Conservation (phyloP, 2,797 vertebrate genomes). For the Otolemur crassicaudatus region DNA sequence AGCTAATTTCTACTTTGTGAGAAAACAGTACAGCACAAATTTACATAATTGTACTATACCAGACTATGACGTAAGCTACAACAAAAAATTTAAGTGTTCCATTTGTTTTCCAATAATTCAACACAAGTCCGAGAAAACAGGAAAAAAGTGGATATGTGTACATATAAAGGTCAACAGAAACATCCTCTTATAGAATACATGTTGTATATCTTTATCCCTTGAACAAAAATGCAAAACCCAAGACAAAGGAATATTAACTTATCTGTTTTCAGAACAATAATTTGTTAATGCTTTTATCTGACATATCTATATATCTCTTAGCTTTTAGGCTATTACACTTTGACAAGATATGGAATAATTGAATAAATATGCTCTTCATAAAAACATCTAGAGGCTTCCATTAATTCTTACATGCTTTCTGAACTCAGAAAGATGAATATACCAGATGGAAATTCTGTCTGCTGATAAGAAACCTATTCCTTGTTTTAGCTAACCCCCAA, state of each 20-base stretch:
- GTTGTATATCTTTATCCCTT: background rate
- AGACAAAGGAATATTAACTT: slow-evolving; percentile 50
- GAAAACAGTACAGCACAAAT: slow-evolving; percentile 30
- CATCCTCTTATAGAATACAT: background rate
- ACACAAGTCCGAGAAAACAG: background rate
- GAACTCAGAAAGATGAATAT: slow-evolving; percentile 52
- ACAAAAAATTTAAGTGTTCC: slow-evolving; percentile 26
- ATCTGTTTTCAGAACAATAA: slow-evolving; percentile 33
- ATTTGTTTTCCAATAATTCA: slow-evolving; percentile 45
- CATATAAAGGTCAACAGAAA: slow-evolving; percentile 27
- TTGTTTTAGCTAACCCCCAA: slow-evolving; percentile 34
- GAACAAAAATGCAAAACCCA: slow-evolving; percentile 62
- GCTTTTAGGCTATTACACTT: background rate
- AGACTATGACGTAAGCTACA: background rate
- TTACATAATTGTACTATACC: slow-evolving; percentile 6
- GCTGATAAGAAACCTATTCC: background rate
- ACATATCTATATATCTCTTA: slow-evolving; percentile 45
- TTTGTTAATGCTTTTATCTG: slow-evolving; percentile 50
- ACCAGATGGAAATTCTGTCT: background rate
- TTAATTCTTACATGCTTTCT: slow-evolving; percentile 45
- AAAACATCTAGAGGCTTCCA: slow-evolving; percentile 42
- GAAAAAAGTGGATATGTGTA: background rate
- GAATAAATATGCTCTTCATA: slow-evolving; percentile 28
- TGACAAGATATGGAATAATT: slow-evolving; percentile 39
- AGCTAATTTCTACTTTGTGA: slow-evolving; percentile 40